Conservation (phyloP, 1,140 invertebrate genomes). For the Eueides isabella region DNA sequence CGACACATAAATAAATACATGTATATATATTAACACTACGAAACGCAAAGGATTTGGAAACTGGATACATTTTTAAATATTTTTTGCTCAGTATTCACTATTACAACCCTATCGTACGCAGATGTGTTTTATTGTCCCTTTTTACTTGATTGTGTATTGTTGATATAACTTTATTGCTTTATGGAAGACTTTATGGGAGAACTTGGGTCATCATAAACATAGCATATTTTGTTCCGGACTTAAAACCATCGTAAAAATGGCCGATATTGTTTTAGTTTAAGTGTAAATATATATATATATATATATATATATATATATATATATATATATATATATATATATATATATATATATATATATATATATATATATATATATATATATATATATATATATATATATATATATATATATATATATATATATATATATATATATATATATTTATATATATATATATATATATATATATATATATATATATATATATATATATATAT, state of each 20-base stretch:
- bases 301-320: slow-evolving; percentile 83
- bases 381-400: too few relatives aligned
- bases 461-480: slow-evolving; percentile 62
- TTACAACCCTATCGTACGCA: slow-evolving; percentile 16
- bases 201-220: slow-evolving; percentile 16
- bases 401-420: background rate
- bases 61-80: slow-evolving; percentile 24
- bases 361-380: too few relatives aligned
- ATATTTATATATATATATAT: slow-evolving; percentile 56
- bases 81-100: slow-evolving; percentile 19
- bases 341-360: too few relatives aligned
- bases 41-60: background rate
- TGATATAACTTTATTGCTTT: slow-evolving; percentile 26
- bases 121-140: slow-evolving; percentile 27
- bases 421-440: slow-evolving; percentile 55
- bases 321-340: too few relatives aligned
- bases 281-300: slow-evolving; percentile 52
- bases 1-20: too few relatives aligned
- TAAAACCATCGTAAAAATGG: background rate
- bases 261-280: slow-evolving; percentile 2
- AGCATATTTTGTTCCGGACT: slow-evolving; percentile 4
- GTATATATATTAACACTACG: too few relatives aligned
- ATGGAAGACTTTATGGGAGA: slow-evolving; percentile 17
- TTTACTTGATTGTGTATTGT: slow-evolving; percentile 33
- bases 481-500: slow-evolving; percentile 63